Evolutionary conservation across 2,797 vertebrate genomes (phyloP).

Genomic region (Falco columbarius): DNA sequence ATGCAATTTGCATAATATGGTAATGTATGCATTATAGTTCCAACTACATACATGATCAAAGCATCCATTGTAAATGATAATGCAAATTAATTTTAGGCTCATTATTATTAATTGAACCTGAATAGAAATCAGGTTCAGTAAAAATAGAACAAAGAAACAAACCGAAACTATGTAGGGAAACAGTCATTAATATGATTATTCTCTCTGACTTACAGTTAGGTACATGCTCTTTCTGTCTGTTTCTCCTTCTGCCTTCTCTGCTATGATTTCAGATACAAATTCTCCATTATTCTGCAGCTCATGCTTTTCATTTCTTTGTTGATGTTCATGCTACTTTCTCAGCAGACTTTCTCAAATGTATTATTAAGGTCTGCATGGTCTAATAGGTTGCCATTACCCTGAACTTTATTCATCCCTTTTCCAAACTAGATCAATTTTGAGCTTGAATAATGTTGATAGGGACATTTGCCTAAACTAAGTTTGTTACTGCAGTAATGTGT

Average conservation of each 20-base stretch:
- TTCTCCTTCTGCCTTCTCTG: not conserved
- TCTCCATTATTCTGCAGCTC: constrained; percentile 7
- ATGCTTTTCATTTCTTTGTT: constrained; percentile 22
- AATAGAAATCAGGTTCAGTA: constrained; percentile 58
- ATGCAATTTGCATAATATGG: constrained; percentile 57
- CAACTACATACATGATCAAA: constrained; percentile 70
- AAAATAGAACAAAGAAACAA: constrained; percentile 67
- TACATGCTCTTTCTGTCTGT: not conserved
- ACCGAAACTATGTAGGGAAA: constrained; percentile 51
- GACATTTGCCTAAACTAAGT: constrained; percentile 62
- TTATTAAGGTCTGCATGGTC: constrained; percentile 53
- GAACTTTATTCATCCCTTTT: constrained; percentile 57
- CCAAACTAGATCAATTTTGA: constrained; percentile 73
- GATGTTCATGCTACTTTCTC: constrained; percentile 37
- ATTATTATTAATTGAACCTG: constrained; percentile 68
- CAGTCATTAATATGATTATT: constrained; percentile 51
- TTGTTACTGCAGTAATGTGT: constrained; percentile 45
- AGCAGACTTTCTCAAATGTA: constrained; percentile 49
- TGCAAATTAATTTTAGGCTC: constrained; percentile 61
- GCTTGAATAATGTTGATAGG: constrained; percentile 67
- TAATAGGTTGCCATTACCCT: constrained; percentile 62
- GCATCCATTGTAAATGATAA: constrained; percentile 49
- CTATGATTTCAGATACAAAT: not conserved
- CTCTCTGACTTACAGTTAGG: not conserved
- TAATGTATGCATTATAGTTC: constrained; percentile 49